Percentiles rank a stretch among this genome's conserved stretches.
Conservation (phyloP, 2,113 vertebrate species). For the Sialia sialis region DNA sequence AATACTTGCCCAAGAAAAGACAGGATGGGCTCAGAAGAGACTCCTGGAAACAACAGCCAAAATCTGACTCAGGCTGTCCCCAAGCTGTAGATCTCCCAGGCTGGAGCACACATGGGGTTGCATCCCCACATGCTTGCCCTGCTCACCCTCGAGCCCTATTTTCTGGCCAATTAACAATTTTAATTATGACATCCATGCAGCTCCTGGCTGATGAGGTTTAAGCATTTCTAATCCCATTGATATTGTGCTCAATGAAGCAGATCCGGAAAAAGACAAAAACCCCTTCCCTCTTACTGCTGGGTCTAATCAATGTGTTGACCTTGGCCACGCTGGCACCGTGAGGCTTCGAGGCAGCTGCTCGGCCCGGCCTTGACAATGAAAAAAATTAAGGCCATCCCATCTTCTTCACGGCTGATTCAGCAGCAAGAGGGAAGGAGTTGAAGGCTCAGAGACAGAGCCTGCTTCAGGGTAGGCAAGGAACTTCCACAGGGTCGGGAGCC, state of each 20-base stretch:
- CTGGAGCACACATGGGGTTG: neutral
- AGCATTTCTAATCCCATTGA: neutral
- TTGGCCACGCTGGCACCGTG: accelerated
- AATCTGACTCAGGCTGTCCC: neutral
- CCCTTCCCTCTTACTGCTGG: neutral
- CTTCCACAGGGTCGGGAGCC: neutral
- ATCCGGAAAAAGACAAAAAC: neutral
- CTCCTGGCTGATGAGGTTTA: neutral
- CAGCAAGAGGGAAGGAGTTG: neutral
- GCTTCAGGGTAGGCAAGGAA: neutral
- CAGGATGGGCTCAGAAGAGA: neutral
- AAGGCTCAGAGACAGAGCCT: neutral
- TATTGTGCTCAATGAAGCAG: neutral
- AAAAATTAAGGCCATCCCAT: neutral
- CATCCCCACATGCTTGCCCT: accelerated
- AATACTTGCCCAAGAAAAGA: accelerated
- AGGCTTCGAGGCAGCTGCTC: neutral
- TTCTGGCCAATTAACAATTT: neutral
- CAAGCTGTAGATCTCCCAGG: neutral
- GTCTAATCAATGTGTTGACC: neutral
- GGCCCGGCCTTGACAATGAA: accelerated
- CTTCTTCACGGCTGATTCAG: neutral
- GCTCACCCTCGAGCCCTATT: neutral
- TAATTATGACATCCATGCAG: neutral
- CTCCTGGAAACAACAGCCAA: neutral